A percentile compares a stretch with the other conserved stretches of the same genome.
Evolutionary conservation across 2,113 vertebrate genomes (phyloP).

Genomic region (Sarotherodon lohbergeri): DNA sequence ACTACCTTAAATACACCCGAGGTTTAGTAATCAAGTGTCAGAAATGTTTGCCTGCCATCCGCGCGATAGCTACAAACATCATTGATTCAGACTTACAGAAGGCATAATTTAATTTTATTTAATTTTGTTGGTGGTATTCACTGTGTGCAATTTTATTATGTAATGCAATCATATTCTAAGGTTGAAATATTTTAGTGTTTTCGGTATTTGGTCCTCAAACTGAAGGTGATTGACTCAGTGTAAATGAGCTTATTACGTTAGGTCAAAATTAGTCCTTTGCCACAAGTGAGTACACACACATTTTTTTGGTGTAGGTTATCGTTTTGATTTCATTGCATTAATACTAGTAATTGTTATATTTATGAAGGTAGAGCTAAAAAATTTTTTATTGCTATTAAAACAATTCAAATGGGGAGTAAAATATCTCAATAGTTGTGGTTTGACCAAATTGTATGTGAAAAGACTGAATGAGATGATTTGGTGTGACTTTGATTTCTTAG

Average conservation of each 20-base stretch:
- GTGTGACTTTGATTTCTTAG: neutral
- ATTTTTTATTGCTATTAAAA: neutral
- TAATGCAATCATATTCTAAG: neutral
- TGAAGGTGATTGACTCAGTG: neutral
- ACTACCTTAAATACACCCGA: neutral
- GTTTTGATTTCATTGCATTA: fast-evolving
- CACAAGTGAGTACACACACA: neutral
- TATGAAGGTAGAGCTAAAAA: neutral
- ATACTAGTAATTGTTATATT: neutral
- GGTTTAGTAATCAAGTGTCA: neutral
- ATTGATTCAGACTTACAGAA: neutral
- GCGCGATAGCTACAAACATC: fast-evolving
- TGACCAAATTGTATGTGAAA: neutral
- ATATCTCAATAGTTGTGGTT: neutral
- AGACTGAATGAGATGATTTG: neutral
- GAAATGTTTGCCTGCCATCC: neutral
- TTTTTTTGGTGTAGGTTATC: fast-evolving
- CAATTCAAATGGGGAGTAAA: fast-evolving
- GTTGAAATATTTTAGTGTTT: neutral
- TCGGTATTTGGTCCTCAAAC: neutral
- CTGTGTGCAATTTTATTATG: neutral
- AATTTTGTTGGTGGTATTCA: neutral
- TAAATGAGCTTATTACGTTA: neutral
- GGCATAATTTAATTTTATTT: neutral
- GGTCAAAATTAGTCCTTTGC: neutral